Base-by-base conservation (phyloP, 2,113 vertebrate species). In the Cyprinus carpio region DNA sequence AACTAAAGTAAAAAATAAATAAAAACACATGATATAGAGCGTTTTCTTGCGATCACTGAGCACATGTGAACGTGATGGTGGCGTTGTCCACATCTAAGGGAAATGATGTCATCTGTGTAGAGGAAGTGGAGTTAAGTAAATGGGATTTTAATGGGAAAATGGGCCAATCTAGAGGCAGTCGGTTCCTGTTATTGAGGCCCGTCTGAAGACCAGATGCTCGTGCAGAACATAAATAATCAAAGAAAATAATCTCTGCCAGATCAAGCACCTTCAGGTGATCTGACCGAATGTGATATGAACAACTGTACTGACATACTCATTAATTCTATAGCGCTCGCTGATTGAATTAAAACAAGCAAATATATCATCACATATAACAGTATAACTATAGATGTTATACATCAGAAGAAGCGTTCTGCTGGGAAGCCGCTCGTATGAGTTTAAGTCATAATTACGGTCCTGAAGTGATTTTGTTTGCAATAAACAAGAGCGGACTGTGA, bases 121-220 rank as follows among this genome's bases (percentile, higher is more conserved):
- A n/a, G 89, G 87, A 84, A 90, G 75, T 88, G 86, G 86, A 91
- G 72, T 90, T 75, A 51, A 56, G 43, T 85, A 84, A 91, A 92
- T 25, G 67, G 75, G 69, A 82, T 79, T 78, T 67, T 91, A 92
- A 92, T 91, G 92, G 90, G 56, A 93, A 92, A 94, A 93, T 91
- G 84, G 92, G 91, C 90, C 88, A 87, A 56, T 80, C 82, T 88
- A 60, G 85, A 84, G 83, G 78, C 76, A 74, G 81, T 87, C 89
- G 85, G 86, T 87, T 89, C 75, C 64, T 90, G 81, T 85, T 77
- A 74, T 65, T 79, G 78, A 20, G 46, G 12, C 85, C 81, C 91
- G 94, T 89, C 91, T 92, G 92, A 93, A 93, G 88, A 82, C 75
- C 86, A 90, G 29, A 40, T 23, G 69, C 16, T 43, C 23, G 2